These are phyloP conservation scores for Pammene fasciana DNA, from an alignment of 2,888 invertebrate genomes.

Conservation along the genomic window DNA sequence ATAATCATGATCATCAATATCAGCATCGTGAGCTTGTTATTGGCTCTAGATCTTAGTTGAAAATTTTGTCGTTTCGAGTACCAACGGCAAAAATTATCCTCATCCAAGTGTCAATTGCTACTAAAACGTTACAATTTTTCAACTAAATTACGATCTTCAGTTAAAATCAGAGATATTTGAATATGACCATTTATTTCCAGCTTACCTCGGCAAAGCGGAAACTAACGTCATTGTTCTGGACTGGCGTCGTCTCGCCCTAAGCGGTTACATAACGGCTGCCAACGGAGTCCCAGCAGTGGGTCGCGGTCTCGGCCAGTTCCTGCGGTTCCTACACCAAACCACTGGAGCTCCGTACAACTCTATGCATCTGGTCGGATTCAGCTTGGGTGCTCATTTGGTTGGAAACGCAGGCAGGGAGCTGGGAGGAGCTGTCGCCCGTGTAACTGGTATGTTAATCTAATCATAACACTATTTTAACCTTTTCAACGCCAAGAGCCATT, in stretches of 20 bases:
- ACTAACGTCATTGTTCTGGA: constrained; percentile 71
- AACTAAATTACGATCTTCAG: no score
- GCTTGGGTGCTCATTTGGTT: constrained; percentile 76
- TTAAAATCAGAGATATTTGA: not conserved
- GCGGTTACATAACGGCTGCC: constrained; percentile 62
- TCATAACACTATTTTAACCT: no score
- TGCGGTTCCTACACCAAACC: constrained; percentile 59
- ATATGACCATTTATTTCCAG: constrained; percentile 48
- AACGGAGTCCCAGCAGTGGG: constrained; percentile 67
- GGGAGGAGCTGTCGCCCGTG: constrained; percentile 63
- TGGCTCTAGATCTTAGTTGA: no score
- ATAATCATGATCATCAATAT: no score
- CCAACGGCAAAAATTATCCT: no score
- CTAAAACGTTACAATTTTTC: no score
- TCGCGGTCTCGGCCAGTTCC: constrained; percentile 68
- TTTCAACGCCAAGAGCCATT: no score
- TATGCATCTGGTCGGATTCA: constrained; percentile 76
- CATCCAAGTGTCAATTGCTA: no score
- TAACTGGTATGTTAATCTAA: constrained; percentile 60
- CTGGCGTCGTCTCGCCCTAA: constrained; percentile 64
- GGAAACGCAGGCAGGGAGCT: constrained; percentile 69
- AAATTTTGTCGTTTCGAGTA: no score
- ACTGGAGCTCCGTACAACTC: constrained; percentile 57
- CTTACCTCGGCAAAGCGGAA: constrained; percentile 58
- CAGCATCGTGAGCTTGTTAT: no score